Percentiles rank a stretch among this genome's conserved stretches.
Evolutionary conservation across 2,797 vertebrate species (phyloP).

Genomic region (Aplochiton taeniatus): DNA sequence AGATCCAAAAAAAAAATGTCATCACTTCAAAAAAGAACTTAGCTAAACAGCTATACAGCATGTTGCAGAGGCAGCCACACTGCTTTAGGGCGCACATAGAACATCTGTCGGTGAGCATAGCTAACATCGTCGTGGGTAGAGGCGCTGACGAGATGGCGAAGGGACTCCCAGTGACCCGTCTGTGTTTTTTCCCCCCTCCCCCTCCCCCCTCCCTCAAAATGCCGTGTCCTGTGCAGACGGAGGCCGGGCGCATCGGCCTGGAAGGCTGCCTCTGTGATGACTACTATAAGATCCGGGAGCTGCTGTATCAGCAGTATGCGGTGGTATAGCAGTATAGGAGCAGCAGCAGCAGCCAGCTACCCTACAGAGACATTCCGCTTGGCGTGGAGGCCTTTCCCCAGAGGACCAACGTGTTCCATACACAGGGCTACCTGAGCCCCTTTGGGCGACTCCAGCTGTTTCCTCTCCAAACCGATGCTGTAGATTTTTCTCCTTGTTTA

Average conservation of each 20-base stretch:
- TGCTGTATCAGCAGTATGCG: conserved; percentile 97
- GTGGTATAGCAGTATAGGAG: conserved; percentile 80
- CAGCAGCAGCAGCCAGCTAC: neutral
- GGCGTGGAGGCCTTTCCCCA: conserved; percentile 44
- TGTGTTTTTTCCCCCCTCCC: neutral
- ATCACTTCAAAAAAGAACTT: too few relatives aligned
- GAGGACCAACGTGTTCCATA: conserved; percentile 32
- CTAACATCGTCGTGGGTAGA: neutral
- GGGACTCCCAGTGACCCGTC: conserved; percentile 34
- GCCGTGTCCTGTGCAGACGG: conserved; percentile 80
- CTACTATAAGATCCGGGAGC: conserved; percentile 97
- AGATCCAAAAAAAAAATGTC: too few relatives aligned
- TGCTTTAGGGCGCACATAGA: too few relatives aligned
- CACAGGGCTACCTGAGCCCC: conserved; percentile 21
- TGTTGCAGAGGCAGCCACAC: neutral
- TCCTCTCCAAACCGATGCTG: conserved; percentile 36
- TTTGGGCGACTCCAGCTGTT: conserved; percentile 46
- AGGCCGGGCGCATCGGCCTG: conserved; percentile 95
- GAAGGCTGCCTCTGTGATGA: conserved; percentile 98
- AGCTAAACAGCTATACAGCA: too few relatives aligned
- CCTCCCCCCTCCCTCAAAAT: conserved; percentile 29
- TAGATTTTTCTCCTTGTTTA: conserved; percentile 53
- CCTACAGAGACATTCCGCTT: conserved; percentile 54
- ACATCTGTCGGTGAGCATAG: neutral
- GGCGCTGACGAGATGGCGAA: conserved; percentile 13